These are phyloP conservation scores for Apodemia duryi DNA, from an alignment of 2,888 invertebrate species.

Conservation along the genomic window DNA sequence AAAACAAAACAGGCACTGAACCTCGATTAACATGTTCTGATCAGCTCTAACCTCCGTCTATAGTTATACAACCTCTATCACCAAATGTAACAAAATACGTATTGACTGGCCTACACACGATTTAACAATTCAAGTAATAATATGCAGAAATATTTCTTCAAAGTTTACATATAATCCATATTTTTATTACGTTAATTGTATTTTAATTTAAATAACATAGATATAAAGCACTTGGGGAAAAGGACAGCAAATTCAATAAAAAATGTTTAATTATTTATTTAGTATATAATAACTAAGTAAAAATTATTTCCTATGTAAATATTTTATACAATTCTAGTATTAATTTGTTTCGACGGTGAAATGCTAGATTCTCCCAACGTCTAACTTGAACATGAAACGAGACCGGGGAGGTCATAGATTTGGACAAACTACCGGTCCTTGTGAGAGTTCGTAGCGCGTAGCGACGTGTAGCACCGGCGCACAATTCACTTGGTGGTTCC, in stretches of 20 bases:
- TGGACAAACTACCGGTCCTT: slow-evolving; percentile 4
- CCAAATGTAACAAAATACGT: slow-evolving; percentile 41
- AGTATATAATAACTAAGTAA: slow-evolving; percentile 77
- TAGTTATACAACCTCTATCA: slow-evolving; percentile 33
- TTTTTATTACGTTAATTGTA: slow-evolving; percentile 72
- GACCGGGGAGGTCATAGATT: slow-evolving; percentile 37
- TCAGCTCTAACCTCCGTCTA: slow-evolving; percentile 14
- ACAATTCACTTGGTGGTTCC: not conserved
- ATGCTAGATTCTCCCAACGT: slow-evolving; percentile 71
- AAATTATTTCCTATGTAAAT: slow-evolving; percentile 79
- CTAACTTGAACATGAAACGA: slow-evolving; percentile 63
- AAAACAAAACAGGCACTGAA: slow-evolving; percentile 24
- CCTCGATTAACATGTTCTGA: slow-evolving; percentile 14
- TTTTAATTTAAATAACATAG: slow-evolving; percentile 78
- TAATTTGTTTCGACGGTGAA: slow-evolving; percentile 72
- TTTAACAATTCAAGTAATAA: slow-evolving; percentile 71
- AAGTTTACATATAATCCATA: slow-evolving; percentile 74
- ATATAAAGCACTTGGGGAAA: slow-evolving; percentile 80
- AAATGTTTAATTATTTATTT: slow-evolving; percentile 76
- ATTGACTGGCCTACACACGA: slow-evolving; percentile 49
- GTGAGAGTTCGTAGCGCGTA: slow-evolving; percentile 29
- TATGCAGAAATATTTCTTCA: slow-evolving; percentile 72
- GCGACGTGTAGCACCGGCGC: not conserved
- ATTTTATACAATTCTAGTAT: slow-evolving; percentile 77
- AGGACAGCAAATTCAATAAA: slow-evolving; percentile 81